These are phyloP conservation scores for Pseudochirops cupreus DNA, from an alignment of 2,797 vertebrate genomes.

Conservation along the genomic window DNA sequence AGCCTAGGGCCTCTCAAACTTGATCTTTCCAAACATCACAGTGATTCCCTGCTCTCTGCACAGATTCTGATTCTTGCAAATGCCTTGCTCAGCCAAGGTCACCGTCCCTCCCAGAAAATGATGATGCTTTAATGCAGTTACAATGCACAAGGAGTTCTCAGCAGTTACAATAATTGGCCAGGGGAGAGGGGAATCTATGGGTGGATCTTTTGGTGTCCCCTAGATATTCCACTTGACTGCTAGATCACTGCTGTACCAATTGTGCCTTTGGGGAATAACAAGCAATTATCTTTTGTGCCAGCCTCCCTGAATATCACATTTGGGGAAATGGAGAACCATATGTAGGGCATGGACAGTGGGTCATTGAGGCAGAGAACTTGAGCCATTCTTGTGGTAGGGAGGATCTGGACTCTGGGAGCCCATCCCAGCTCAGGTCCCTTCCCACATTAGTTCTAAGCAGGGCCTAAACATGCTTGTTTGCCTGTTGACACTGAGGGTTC, in stretches of 20 bases:
- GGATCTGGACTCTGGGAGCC: not conserved
- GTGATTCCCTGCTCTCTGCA: not conserved
- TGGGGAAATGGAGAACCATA: not conserved
- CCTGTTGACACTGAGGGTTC: not conserved
- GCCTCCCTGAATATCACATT: conserved; percentile 29
- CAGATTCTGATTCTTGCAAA: not conserved
- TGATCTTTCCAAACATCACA: not conserved
- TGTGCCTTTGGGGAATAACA: not conserved
- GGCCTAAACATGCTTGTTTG: not conserved
- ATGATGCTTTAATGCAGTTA: not conserved
- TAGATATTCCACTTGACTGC: not conserved
- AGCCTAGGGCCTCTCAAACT: not conserved
- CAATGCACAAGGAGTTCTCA: not conserved
- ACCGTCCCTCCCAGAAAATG: not conserved
- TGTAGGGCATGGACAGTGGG: conserved; percentile 8
- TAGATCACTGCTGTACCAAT: not conserved
- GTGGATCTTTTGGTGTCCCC: not conserved
- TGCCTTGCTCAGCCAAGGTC: not conserved
- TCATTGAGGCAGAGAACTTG: conserved; percentile 49
- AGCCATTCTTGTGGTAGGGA: not conserved
- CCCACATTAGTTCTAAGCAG: not conserved
- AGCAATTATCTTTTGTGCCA: not conserved
- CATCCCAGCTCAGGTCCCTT: not conserved
- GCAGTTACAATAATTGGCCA: not conserved
- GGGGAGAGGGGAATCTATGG: not conserved